Evolutionary conservation across 1,140 invertebrate species (phyloP).

Genomic region (Microplitis demolitor): DNA sequence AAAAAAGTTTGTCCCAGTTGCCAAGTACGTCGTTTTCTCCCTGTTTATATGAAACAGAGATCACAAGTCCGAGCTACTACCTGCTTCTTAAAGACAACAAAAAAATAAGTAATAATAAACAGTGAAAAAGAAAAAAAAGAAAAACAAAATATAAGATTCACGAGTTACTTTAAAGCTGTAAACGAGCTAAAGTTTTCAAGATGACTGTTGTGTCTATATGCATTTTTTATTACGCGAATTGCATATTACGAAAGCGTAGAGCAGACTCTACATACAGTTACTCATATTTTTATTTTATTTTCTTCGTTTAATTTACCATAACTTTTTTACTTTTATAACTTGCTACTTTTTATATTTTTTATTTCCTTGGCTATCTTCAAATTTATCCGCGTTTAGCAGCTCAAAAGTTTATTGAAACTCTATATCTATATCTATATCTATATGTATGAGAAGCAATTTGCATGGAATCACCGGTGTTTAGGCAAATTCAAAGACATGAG

Average conservation of each 20-base stretch:
- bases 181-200: constrained; percentile 47
- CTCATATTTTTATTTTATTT: neutral
- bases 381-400: no score
- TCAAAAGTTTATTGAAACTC: no score
- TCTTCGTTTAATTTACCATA: neutral
- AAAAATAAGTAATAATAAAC: neutral
- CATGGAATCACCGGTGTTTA: constrained; percentile 42
- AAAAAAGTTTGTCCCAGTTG: constrained; percentile 50
- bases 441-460: constrained; percentile 33
- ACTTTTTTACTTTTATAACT: neutral
- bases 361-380: neutral
- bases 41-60: constrained; percentile 5
- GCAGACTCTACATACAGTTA: neutral
- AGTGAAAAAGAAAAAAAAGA: no score
- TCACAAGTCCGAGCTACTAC: neutral
- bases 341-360: neutral
- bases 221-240: constrained; percentile 16
- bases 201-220: constrained; percentile 39
- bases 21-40: constrained; percentile 8
- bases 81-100: neutral
- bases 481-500: constrained; percentile 48
- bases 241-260: constrained; percentile 36
- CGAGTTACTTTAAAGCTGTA: constrained; percentile 51
- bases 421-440: neutral
- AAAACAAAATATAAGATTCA: constrained; percentile 51